These are phyloP conservation scores for Gryllus longicercus DNA, from an alignment of 2,888 invertebrate genomes.

Conservation along the genomic window DNA sequence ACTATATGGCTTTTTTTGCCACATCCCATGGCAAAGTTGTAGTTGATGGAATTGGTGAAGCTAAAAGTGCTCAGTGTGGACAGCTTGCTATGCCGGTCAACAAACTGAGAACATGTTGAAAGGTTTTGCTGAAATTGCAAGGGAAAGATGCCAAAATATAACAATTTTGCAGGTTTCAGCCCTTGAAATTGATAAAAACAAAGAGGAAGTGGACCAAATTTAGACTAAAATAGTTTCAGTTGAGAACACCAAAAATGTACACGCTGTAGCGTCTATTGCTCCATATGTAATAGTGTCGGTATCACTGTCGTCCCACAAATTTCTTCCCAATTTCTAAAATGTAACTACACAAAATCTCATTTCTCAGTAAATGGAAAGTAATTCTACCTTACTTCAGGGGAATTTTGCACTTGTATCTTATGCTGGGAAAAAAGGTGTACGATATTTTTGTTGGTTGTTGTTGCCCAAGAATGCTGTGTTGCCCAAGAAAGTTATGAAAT, in stretches of 20 bases:
- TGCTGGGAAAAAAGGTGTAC: not conserved
- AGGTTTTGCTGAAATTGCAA: constrained; percentile 11
- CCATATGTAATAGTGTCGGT: no score
- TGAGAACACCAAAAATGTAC: no score
- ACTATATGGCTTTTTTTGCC: constrained; percentile 24
- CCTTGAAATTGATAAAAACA: constrained; percentile 2
- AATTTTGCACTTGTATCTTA: constrained; percentile 23
- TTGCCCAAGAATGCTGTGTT: no score
- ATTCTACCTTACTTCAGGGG: constrained; percentile 21
- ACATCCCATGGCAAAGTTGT: constrained; percentile 26
- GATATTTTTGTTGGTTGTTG: no score
- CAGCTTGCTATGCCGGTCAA: constrained; percentile 21
- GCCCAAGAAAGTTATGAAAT: no score
- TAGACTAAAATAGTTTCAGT: not conserved
- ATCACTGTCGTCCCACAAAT: no score
- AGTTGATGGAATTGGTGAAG: constrained; percentile 29
- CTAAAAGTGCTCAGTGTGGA: constrained; percentile 23
- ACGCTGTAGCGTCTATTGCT: no score
- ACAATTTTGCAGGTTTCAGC: not conserved
- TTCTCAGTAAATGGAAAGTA: constrained; percentile 5
- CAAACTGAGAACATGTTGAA: not conserved
- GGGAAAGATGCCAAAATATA: constrained; percentile 18
- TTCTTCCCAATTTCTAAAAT: no score
- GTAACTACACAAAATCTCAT: no score
- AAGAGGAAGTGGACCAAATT: constrained; percentile 6